These are phyloP conservation scores for Erebia aethiops DNA, from an alignment of 2,888 invertebrate species.

Conservation along the genomic window DNA sequence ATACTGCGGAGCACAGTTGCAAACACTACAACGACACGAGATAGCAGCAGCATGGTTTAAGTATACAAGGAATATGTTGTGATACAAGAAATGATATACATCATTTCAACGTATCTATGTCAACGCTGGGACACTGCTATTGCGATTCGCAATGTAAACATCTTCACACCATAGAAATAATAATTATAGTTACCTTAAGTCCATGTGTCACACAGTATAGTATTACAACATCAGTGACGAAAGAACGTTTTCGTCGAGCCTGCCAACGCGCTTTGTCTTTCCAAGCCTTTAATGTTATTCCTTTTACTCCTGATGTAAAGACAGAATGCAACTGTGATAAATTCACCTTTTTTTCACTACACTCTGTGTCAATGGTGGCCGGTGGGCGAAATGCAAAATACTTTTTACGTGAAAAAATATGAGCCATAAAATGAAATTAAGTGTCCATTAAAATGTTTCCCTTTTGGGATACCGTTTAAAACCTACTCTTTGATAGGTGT, in stretches of 20 bases:
- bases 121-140: no score
- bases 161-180: no score
- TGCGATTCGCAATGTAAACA: no score
- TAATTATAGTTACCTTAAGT: no score
- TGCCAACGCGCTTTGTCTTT: not conserved
- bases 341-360: not conserved
- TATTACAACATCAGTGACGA: no score
- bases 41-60: no score
- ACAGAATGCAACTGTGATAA: conserved; percentile 16
- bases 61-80: no score
- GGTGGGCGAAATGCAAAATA: not conserved
- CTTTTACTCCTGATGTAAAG: conserved; percentile 16
- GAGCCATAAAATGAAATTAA: not conserved
- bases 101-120: no score
- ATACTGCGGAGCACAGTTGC: no score
- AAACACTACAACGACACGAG: no score
- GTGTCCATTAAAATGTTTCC: not conserved
- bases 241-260: not conserved
- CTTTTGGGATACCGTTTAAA: not conserved
- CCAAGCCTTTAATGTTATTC: not conserved
- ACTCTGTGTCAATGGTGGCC: conserved; percentile 1
- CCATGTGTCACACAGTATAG: no score
- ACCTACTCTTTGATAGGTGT: not conserved
- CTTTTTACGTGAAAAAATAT: not conserved
- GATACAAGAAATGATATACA: no score